Evolutionary conservation across 2,888 invertebrate species (phyloP), one percentile per base, ranked within the genome.

Genomic region (Pseudoips prasinana): DNA sequence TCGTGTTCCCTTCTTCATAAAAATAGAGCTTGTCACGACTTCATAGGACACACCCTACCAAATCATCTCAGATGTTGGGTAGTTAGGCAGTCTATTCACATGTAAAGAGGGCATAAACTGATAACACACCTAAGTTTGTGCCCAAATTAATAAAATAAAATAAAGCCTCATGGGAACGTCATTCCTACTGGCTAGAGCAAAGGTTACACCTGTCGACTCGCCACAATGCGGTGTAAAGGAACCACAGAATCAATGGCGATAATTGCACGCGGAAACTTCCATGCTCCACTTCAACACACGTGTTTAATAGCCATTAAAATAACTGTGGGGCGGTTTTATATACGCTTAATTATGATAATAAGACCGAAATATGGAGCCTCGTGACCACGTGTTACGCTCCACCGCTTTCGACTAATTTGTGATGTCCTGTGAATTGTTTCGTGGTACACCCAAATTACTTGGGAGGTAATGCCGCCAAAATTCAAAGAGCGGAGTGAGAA

Each of bases 201-300:
- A 53, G 43, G 22, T 41, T 53, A 54, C 84, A 83, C 83, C 83
- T 83, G 83, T 52, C 45, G 29, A 30, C 39, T 52, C 45, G 29
- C 29, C 39, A 52, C 52, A 42, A 35, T 38, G 35, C 54, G 57
- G 59, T 51, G 44, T 55, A 27, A 45, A 43, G 29, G 45, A 54
- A 86, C 87, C 86, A 42, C 87, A 81, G 77, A 84, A 77, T 85
- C 83, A 85, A 87, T 86, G 79, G 87, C 71, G 87, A 88, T 87
- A 88, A 88, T 86, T 78, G 73, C 46, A 57, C 42, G 53, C 63
- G 69, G 69, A 76, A 77, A 71, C 64, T 65, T 3, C 20, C 70
- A 63, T 64, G 73, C 64, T 68, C 64, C 68, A 73, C 65, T 68
- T 65, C 68, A 52, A 58, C 73, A 69, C 87, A 87, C 86, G 87